Evolutionary conservation across 2,113 vertebrate species (phyloP).

Genomic region (Donacobius atricapilla): DNA sequence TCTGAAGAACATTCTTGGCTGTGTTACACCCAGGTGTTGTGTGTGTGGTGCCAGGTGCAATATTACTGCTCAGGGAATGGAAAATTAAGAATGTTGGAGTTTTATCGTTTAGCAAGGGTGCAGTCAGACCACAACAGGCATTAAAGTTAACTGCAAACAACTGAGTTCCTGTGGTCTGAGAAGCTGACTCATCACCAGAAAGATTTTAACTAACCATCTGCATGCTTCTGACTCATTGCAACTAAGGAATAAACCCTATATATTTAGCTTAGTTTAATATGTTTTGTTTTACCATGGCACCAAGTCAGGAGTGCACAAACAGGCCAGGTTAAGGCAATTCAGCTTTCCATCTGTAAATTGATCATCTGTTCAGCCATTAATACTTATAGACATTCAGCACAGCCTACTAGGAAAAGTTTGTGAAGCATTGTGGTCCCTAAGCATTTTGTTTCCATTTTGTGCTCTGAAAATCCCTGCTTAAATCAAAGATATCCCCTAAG

Average conservation of each 20-base stretch:
- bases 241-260: background rate
- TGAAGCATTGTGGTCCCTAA: background rate
- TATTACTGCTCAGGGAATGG: background rate
- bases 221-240: background rate
- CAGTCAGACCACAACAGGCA: background rate
- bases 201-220: background rate
- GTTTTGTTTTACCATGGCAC: background rate
- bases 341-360: background rate
- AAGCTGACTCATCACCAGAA: background rate
- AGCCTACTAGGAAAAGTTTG: background rate
- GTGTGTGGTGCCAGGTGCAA: background rate
- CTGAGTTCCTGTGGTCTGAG: background rate
- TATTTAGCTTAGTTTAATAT: background rate
- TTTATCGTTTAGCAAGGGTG: background rate
- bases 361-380: background rate
- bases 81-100: background rate
- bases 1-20: background rate
- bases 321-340: background rate
- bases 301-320: background rate
- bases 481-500: constrained; percentile 13
- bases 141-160: background rate
- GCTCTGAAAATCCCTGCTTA: constrained; percentile 39
- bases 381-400: background rate
- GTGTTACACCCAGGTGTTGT: background rate
- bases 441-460: constrained; percentile 47